Evolutionary conservation across 2,888 invertebrate species (phyloP), one percentile per base, ranked within the genome.

Genomic region (Scaptomyza caliginosa): DNA sequence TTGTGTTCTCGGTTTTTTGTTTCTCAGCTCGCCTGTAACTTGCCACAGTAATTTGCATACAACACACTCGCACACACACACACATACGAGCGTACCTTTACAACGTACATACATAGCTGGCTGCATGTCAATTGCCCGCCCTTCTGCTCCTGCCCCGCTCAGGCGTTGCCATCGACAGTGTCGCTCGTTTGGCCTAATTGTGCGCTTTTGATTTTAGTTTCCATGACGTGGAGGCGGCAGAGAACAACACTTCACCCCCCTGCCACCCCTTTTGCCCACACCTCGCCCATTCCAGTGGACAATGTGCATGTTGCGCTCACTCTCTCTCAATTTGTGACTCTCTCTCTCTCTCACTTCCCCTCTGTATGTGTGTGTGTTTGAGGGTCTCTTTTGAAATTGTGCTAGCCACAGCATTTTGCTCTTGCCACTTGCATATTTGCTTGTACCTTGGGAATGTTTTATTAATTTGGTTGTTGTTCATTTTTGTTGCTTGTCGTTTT

Each of bases 181-280:
- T 55, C 57, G 59, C 48, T 70, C 72, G 77, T 76, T 82, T 87
- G 88, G 87, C 86, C 88, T 88, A 88, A 86, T 86, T 88, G 82
- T 77, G 69, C 66, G 74, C 82, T 84, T 79, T 77, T 78, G 74
- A 71, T 76, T 84, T 34, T 74, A 76, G 82, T 77, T 87, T 82
- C 81, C 74, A 66, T 74, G 81, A 46, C 66, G 67, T 68, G 66
- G 40, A 55, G 71, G 65, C 34, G 55, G 46, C 49, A 45, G 3
- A 32, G 45, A 7, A 16, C 36, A 58, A 38, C n/a, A 43, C 46
- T 36, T 34, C 46, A 13, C 40, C 10, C 26, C 3, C 16, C 24
- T 8, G n/a, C 28, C 28, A 21, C 11, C 36, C 11, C 19, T 30
- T 19, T 38, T 8, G 13, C 11, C 23, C 24, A 16, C 36, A 34